Conservation (phyloP, 2,888 invertebrate genomes). For the Aradus depressus region DNA sequence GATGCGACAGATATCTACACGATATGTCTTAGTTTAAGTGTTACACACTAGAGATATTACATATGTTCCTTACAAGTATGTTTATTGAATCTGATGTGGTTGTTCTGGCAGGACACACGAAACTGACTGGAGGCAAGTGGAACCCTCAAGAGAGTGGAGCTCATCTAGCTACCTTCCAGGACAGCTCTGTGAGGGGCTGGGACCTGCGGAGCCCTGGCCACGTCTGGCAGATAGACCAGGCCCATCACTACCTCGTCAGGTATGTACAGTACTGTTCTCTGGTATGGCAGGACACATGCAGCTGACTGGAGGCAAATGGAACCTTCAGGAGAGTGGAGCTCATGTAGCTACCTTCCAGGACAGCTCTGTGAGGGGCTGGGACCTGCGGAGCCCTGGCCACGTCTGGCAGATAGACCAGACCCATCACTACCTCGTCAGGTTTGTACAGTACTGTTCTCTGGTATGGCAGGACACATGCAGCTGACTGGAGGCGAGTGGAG, state of each 20-base stretch:
- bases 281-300: constrained; percentile 67
- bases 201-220: constrained; percentile 68
- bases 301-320: constrained; percentile 83
- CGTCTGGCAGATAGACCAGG: constrained; percentile 73
- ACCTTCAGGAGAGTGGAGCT: constrained; percentile 79
- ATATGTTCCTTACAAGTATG: not conserved
- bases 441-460: too few relatives aligned
- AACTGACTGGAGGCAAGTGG: constrained; percentile 82
- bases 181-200: constrained; percentile 74
- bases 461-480: constrained; percentile 64
- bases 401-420: constrained; percentile 78
- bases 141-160: constrained; percentile 84
- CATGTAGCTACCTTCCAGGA: constrained; percentile 82
- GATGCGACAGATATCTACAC: too few relatives aligned
- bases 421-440: constrained; percentile 70
- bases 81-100: not conserved
- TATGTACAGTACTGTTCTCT: too few relatives aligned
- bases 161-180: constrained; percentile 77
- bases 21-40: too few relatives aligned
- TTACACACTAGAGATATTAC: too few relatives aligned
- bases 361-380: constrained; percentile 75
- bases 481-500: constrained; percentile 87
- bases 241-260: constrained; percentile 74
- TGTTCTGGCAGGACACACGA: constrained; percentile 54
- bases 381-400: constrained; percentile 62